These are phyloP conservation scores for Drosophila koepferae DNA, from an alignment of 2,888 invertebrate species.

Conservation along the genomic window DNA sequence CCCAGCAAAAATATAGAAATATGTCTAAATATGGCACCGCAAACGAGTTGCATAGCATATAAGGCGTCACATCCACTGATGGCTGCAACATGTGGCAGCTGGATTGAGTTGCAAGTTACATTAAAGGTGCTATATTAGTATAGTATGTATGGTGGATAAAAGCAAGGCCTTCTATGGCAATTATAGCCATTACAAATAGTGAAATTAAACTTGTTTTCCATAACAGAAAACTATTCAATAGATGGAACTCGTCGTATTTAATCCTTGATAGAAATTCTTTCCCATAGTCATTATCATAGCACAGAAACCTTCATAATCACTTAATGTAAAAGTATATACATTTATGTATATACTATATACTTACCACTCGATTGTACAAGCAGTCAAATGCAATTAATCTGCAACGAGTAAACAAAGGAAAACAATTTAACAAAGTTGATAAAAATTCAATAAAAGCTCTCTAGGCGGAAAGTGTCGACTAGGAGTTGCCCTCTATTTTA, in stretches of 20 bases:
- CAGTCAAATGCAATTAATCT: slow-evolving; percentile 57
- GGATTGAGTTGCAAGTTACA: slow-evolving; percentile 37
- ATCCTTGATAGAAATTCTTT: neutral
- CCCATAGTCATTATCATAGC: neutral
- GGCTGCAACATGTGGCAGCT: slow-evolving; percentile 34
- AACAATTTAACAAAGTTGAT: slow-evolving; percentile 35
- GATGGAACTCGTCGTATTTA: neutral
- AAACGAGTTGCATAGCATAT: slow-evolving; percentile 28
- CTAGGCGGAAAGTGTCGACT: neutral
- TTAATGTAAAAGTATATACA: too few relatives aligned
- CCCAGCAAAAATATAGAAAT: slow-evolving; percentile 13
- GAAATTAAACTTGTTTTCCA: slow-evolving; percentile 17
- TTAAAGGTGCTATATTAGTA: slow-evolving; percentile 23
- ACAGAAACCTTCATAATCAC: neutral
- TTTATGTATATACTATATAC: slow-evolving; percentile 15
- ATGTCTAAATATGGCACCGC: slow-evolving; percentile 54
- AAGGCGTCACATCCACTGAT: slow-evolving; percentile 50
- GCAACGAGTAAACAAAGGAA: slow-evolving; percentile 35
- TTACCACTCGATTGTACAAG: slow-evolving; percentile 51
- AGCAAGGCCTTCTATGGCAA: slow-evolving; percentile 19
- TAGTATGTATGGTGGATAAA: neutral
- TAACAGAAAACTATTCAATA: neutral
- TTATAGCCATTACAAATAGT: neutral
- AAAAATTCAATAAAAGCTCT: neutral
- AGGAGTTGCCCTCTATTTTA: neutral